Percentiles rank a stretch among this genome's conserved stretches.
Evolutionary conservation across 2,888 invertebrate genomes (phyloP).

Genomic region (Zaprionus obscuricornis): DNA sequence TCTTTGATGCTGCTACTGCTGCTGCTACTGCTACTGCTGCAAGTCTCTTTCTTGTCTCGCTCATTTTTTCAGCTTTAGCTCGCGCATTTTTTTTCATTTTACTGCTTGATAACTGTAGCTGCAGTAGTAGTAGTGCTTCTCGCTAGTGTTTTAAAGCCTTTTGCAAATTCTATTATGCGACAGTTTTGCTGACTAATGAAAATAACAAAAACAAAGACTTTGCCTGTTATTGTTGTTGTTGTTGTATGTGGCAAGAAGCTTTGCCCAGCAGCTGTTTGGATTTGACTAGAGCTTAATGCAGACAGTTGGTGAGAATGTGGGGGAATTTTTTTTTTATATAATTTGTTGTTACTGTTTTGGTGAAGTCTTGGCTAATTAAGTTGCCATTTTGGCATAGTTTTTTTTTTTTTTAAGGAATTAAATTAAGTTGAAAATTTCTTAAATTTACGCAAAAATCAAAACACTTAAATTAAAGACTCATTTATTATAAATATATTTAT

Average conservation of each 20-base stretch:
- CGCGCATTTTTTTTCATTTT: constrained; percentile 19
- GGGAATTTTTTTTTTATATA: constrained; percentile 29
- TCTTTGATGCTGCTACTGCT: constrained; percentile 66
- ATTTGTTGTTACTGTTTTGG: constrained; percentile 39
- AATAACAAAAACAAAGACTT: constrained; percentile 26
- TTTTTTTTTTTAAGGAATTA: constrained; percentile 9
- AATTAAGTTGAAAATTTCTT: too few species aligned
- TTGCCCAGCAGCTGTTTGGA: too few species aligned
- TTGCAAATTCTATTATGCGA: constrained; percentile 59
- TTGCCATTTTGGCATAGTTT: constrained; percentile 47
- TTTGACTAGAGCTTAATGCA: too few species aligned
- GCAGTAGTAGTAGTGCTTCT: constrained; percentile 7
- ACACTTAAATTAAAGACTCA: constrained; percentile 20
- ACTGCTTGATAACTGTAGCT: constrained; percentile 37
- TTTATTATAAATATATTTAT: constrained; percentile 13
- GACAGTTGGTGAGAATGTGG: too few species aligned
- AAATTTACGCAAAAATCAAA: too few species aligned
- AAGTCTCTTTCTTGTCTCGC: constrained; percentile 8
- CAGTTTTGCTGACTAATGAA: constrained; percentile 58
- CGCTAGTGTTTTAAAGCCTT: constrained; percentile 56
- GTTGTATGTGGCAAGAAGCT: constrained; percentile 22
- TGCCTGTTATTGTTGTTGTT: too few species aligned
- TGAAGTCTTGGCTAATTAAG: constrained; percentile 49
- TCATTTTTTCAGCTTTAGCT: constrained; percentile 23
- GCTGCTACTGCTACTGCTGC: too few species aligned